phyloP scores from a whole-genome alignment of 2,797 vertebrate species.

The Fistularia tabacaria region DNA sequence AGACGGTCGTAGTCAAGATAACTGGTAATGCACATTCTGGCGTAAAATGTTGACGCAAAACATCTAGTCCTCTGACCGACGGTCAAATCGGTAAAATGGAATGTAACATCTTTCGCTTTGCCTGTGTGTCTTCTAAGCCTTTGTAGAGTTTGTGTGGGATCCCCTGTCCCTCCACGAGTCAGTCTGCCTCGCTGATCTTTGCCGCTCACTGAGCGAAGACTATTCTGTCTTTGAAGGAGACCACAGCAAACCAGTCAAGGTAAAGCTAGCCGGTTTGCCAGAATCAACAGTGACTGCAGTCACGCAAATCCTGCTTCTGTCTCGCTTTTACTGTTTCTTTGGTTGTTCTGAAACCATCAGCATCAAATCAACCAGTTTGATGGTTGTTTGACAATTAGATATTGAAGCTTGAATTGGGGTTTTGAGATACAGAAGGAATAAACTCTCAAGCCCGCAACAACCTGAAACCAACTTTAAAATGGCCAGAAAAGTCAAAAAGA shows the following conservation, averaged over 20 bases:
- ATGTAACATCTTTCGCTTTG: background rate
- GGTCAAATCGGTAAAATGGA: no score
- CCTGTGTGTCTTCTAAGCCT: slow-evolving; percentile 64
- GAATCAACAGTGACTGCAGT: background rate
- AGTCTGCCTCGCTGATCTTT: slow-evolving; percentile 75
- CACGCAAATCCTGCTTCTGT: background rate
- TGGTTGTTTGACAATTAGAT: background rate
- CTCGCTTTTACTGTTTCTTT: background rate
- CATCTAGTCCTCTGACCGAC: no score
- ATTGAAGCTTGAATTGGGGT: background rate
- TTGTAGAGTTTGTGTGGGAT: slow-evolving; percentile 87
- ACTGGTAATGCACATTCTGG: slow-evolving; percentile 68
- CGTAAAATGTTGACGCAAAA: background rate
- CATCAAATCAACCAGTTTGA: background rate
- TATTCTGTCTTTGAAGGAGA: slow-evolving; percentile 74
- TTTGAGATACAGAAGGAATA: no score
- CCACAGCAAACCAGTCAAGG: slow-evolving; percentile 81
- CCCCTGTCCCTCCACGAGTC: slow-evolving; percentile 84
- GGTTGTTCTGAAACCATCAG: background rate
- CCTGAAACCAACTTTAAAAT: no score
- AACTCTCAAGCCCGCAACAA: no score
- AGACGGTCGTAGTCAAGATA: slow-evolving; percentile 84
- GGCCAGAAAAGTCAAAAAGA: no score
- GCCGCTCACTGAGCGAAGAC: slow-evolving; percentile 77
- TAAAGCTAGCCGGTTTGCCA: slow-evolving; percentile 29